phyloP scores from a whole-genome alignment of 2,113 vertebrate species.

The Hucho hucho region DNA sequence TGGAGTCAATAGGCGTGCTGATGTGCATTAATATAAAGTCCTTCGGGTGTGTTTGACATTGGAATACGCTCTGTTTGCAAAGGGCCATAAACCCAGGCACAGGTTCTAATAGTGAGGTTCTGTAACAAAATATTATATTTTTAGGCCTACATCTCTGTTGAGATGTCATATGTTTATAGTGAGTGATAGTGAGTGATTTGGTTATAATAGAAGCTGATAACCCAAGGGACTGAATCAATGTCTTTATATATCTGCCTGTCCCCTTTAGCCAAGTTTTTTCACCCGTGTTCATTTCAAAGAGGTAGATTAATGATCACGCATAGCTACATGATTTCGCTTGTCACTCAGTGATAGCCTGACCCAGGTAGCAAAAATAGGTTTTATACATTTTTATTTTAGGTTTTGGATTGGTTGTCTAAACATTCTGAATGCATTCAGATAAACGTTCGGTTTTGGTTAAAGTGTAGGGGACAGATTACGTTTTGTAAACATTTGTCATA shows the following conservation, averaged over 20 bases:
- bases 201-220: not conserved
- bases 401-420: no score
- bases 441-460: no score
- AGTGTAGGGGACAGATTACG: no score
- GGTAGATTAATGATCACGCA: not conserved
- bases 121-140: no score
- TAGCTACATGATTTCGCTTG: not conserved
- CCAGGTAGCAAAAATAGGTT: no score
- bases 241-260: no score
- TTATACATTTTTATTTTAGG: no score
- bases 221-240: not conserved
- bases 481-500: no score
- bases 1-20: not conserved
- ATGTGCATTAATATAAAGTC: not conserved
- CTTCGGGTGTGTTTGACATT: not conserved
- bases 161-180: no score
- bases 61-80: not conserved
- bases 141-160: no score
- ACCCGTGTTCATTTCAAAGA: not conserved
- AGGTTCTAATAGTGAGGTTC: not conserved
- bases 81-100: not conserved
- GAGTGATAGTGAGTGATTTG: not conserved
- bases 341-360: constrained; percentile 5
- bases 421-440: no score
- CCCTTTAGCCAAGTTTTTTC: not conserved